Percentiles rank a stretch among this genome's conserved stretches.
Conservation (phyloP, 2,888 invertebrate species). For the Zeuzera pyrina region DNA sequence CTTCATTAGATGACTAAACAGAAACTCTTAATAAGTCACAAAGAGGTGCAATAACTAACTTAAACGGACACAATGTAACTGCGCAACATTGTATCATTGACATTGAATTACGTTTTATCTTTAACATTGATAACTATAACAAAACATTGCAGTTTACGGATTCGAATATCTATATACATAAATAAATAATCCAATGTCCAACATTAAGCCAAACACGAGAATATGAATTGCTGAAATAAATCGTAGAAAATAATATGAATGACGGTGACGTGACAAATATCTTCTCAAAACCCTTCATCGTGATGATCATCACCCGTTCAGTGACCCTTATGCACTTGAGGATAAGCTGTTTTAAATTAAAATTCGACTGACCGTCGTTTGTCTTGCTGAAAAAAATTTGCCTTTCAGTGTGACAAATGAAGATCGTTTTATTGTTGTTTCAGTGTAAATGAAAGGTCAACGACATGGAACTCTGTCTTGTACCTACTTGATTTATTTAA, state of each 20-base stretch:
- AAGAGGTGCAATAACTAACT: constrained; percentile 32
- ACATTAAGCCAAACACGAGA: constrained; percentile 16
- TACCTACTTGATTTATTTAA: no score
- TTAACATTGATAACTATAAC: no score
- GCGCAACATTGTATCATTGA: constrained; percentile 25
- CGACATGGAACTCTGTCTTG: constrained; percentile 18
- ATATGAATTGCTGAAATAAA: constrained; percentile 27
- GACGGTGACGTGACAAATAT: constrained; percentile 18
- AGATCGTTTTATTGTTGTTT: constrained; percentile 19
- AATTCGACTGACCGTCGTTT: constrained; percentile 43
- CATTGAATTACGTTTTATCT: no score
- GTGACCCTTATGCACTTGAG: constrained; percentile 47
- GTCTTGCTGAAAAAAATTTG: constrained; percentile 29
- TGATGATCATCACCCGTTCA: constrained; percentile 41
- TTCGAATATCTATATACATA: no score
- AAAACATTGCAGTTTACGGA: no score
- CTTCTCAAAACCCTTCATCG: constrained; percentile 28
- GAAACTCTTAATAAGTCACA: constrained; percentile 39
- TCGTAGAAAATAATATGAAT: constrained; percentile 25
- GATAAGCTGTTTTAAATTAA: constrained; percentile 52
- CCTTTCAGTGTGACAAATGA: constrained; percentile 33
- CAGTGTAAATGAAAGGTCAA: constrained; percentile 19
- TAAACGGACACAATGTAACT: constrained; percentile 35
- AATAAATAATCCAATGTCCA: constrained; percentile 6
- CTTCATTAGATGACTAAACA: constrained; percentile 66